phyloP scores from a whole-genome alignment of 2,888 invertebrate genomes.

The Cheilosia impressa region DNA sequence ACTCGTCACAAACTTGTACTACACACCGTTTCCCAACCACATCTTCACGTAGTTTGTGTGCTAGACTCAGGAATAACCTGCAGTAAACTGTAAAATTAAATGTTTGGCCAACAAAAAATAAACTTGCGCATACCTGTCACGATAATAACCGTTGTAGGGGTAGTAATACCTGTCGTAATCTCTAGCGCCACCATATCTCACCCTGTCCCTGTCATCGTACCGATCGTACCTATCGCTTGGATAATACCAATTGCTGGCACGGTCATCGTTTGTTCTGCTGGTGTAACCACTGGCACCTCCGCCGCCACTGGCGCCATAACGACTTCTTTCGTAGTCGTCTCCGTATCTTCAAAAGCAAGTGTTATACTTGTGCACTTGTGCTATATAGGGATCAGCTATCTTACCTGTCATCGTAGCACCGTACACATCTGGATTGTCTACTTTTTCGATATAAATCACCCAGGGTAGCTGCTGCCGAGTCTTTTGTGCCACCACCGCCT shows the following conservation, averaged over 20 bases:
- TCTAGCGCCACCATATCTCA: slow-evolving; percentile 76
- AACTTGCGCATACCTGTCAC: slow-evolving; percentile 74
- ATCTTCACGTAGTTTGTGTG: background rate
- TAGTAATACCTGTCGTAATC: slow-evolving; percentile 79
- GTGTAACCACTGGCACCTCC: slow-evolving; percentile 77
- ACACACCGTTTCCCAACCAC: background rate
- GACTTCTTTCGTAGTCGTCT: slow-evolving; percentile 72
- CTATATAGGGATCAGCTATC: background rate
- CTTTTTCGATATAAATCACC: slow-evolving; percentile 79
- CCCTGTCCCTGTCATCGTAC: slow-evolving; percentile 80
- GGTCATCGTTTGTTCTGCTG: slow-evolving; percentile 79
- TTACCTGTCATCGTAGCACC: slow-evolving; percentile 82
- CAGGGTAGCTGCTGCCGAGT: slow-evolving; percentile 73
- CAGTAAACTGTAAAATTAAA: background rate
- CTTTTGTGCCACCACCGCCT: slow-evolving; percentile 34
- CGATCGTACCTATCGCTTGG: slow-evolving; percentile 78
- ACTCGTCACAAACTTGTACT: background rate
- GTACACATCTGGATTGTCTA: slow-evolving; percentile 82
- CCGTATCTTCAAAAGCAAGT: slow-evolving; percentile 58
- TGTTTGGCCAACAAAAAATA: slow-evolving; percentile 25
- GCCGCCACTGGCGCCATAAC: slow-evolving; percentile 65
- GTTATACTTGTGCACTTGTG: background rate
- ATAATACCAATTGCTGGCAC: slow-evolving; percentile 80
- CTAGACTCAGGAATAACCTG: background rate
- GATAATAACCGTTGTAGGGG: slow-evolving; percentile 62